Base-by-base conservation (phyloP, 2,888 invertebrate species). In the Podotricha telesiphe region DNA sequence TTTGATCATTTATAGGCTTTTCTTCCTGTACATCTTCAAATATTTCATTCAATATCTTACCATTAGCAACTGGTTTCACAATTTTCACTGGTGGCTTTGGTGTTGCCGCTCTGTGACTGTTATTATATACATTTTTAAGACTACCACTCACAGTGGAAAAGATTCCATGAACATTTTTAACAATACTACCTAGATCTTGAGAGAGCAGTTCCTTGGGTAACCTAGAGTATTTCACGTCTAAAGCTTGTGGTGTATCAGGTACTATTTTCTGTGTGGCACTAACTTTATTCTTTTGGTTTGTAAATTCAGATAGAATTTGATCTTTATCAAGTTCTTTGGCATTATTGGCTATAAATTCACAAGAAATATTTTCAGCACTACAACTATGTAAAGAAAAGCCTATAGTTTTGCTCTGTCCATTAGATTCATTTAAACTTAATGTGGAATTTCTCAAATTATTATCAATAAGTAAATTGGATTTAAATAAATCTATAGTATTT, bases 111-210 rank as follows among this genome's bases (percentile, higher is more conserved):
- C 87, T 77, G 45, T 90, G 86, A 0, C 86, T 85, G 56, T 80
- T 79, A 56, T 81, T 85, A 71, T 93, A 93, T 1, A 90, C 93
- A 76, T 86, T 88, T 73, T 91, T 93, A 6, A 93, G 76, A 62
- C 89, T 91, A 0, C 93, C 93, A 6, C 93, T 91, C 0, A 93
- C 87, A 0, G 90, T 88, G 0, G 93, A 92, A 71, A 93, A 93
- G 76, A 93, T 89, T 0, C 93, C 93, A 4, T 93, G 93, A 0
- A 93, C 93, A 79, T 93, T 93, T 76, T 93, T 93, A 0, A 93
- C 92, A 1, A 93, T 88, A 70, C 84, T 89, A 0, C 92, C 91
- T 0, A 93, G 76, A 51, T 93, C 93, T 82, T 89, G 92, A 0
- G 89, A 82, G 1, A 92, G 67, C 0, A 91, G 75, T 72, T 93